Conservation (phyloP, 2,797 vertebrate genomes). For the Rhadinocentrus ornatus region DNA sequence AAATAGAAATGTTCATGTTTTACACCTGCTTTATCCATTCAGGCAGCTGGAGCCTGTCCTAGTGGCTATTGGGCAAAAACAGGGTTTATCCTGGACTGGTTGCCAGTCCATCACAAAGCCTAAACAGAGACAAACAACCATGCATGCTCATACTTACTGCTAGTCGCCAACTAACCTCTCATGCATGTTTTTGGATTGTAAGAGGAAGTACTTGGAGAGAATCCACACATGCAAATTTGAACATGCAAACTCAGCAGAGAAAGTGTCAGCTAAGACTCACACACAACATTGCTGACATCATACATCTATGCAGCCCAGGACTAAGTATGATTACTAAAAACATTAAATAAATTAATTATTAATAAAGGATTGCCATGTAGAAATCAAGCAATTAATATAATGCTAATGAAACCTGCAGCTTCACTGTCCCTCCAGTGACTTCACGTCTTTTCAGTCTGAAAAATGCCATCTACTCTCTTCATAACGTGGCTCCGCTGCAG, state of each 20-base stretch:
- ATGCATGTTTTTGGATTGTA: not conserved
- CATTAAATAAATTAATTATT: not conserved
- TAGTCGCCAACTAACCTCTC: not conserved
- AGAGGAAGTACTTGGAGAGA: not conserved
- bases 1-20: not conserved
- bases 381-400: not conserved
- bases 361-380: not conserved
- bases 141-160: too few relatives aligned
- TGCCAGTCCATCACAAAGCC: not conserved
- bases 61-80: not conserved
- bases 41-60: not conserved
- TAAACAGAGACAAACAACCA: not conserved
- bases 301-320: not conserved
- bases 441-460: slow-evolving; percentile 19
- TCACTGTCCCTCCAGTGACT: slow-evolving; percentile 19
- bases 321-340: not conserved
- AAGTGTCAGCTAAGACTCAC: not conserved
- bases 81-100: not conserved
- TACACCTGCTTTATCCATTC: not conserved
- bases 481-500: not conserved
- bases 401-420: slow-evolving; percentile 7
- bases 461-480: slow-evolving; percentile 21
- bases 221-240: not conserved
- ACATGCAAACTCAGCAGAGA: not conserved
- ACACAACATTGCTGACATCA: not conserved